Conservation (phyloP, 2,888 invertebrate genomes). For the Pantelozetes paolii region DNA sequence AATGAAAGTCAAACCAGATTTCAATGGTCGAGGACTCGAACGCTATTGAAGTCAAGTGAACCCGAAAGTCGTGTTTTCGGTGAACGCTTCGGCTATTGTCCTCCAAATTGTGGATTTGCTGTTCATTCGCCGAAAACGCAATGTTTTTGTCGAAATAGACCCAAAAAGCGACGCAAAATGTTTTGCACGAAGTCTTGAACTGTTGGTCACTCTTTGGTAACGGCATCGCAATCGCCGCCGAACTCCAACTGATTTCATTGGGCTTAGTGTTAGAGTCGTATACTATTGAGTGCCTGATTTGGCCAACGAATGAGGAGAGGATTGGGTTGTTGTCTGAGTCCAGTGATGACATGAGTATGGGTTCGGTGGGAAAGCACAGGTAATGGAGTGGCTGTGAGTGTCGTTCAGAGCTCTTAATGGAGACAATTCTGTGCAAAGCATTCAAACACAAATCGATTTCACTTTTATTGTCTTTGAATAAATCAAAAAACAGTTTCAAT, state of each 20-base stretch:
- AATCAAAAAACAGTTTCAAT: constrained; percentile 33
- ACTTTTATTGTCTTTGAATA: constrained; percentile 37
- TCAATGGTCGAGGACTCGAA: constrained; percentile 39
- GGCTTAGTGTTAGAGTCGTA: constrained; percentile 3
- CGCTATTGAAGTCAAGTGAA: constrained; percentile 37
- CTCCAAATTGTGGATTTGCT: not conserved
- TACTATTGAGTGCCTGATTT: not conserved
- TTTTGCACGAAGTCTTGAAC: constrained; percentile 7
- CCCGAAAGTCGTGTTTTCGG: not conserved
- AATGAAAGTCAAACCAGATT: constrained; percentile 40
- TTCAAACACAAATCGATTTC: constrained; percentile 36
- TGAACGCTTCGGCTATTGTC: not conserved
- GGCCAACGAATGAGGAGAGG: not conserved
- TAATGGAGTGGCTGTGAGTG: constrained; percentile 23
- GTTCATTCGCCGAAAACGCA: not conserved
- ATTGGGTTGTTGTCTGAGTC: constrained; percentile 14
- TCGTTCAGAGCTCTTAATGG: not conserved
- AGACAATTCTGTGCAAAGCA: constrained; percentile 23
- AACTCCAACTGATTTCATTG: constrained; percentile 20
- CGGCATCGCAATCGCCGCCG: not conserved
- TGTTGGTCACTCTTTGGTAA: not conserved
- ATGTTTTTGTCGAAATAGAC: constrained; percentile 32
- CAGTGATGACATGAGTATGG: constrained; percentile 19
- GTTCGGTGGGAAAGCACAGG: constrained; percentile 34
- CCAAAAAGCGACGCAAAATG: constrained; percentile 31